Conservation (phyloP, 2,888 invertebrate genomes). For the Sphaeridia pumilis region DNA sequence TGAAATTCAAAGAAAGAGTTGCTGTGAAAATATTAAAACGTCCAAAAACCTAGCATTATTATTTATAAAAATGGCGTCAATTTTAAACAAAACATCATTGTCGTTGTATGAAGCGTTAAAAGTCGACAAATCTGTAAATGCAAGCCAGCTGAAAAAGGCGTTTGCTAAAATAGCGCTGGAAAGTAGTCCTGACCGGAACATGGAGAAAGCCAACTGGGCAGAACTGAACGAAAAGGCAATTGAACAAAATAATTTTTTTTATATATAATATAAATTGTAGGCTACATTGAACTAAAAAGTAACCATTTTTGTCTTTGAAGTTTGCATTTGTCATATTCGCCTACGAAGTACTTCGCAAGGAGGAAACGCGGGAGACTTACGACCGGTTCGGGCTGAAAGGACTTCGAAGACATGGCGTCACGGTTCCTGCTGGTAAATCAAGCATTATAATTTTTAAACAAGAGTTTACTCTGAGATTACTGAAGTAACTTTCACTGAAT, state of each 20-base stretch:
- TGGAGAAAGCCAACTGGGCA: slow-evolving; percentile 7
- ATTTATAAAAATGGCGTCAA: too few relatives aligned
- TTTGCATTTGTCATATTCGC: slow-evolving; percentile 16
- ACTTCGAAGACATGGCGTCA: background rate
- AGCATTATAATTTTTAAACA: too few relatives aligned
- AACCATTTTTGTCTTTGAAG: background rate
- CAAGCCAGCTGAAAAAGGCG: background rate
- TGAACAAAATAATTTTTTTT: background rate
- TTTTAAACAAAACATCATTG: background rate
- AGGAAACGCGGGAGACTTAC: slow-evolving; percentile 4
- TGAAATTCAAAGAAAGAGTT: too few relatives aligned
- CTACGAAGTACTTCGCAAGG: slow-evolving; percentile 9
- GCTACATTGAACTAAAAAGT: background rate
- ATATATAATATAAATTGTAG: background rate
- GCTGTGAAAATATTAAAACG: too few relatives aligned
- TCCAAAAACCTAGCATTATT: too few relatives aligned
- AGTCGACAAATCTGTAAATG: background rate
- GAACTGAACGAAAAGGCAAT: slow-evolving; percentile 9
- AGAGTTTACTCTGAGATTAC: too few relatives aligned
- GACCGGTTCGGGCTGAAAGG: slow-evolving; percentile 10
- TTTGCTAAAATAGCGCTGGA: slow-evolving; percentile 6
- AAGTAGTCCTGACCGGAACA: slow-evolving; percentile 5
- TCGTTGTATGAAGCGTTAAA: slow-evolving; percentile 5
- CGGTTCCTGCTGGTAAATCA: slow-evolving; percentile 11
- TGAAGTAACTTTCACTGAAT: background rate